phyloP scores from a whole-genome alignment of 1,140 invertebrate species.

The Aphelinus atriplicis region DNA sequence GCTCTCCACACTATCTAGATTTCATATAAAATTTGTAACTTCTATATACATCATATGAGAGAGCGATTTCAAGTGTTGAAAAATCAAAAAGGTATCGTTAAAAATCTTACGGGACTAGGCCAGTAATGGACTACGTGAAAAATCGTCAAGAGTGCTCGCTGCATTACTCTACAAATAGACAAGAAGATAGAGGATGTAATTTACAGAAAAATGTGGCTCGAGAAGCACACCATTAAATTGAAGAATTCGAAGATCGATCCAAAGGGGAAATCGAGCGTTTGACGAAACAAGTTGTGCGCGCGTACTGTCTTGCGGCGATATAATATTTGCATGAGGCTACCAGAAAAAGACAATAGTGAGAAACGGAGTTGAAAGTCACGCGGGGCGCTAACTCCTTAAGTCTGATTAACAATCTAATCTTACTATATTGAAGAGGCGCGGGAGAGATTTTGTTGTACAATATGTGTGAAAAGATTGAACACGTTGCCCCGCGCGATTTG shows the following conservation, averaged over 20 bases:
- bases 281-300: conserved; percentile 3
- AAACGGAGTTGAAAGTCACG: background rate
- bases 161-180: conserved; percentile 15
- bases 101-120: no score
- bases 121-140: background rate
- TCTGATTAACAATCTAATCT: background rate
- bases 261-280: background rate
- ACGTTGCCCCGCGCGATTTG: background rate
- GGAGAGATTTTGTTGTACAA: background rate
- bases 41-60: conserved; percentile 10
- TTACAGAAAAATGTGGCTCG: background rate
- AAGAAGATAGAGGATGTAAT: conserved; percentile 23
- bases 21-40: conserved; percentile 1
- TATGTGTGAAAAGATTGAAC: background rate
- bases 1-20: conserved; percentile 1
- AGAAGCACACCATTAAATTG: background rate
- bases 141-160: background rate
- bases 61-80: background rate
- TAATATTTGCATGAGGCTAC: conserved; percentile 4
- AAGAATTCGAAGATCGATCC: background rate
- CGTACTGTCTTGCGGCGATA: background rate
- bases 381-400: background rate
- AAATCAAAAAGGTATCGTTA: background rate
- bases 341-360: background rate
- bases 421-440: background rate